Percentiles rank a stretch among this genome's conserved stretches.
These are phyloP conservation scores for Syrphus vitripennis DNA, from an alignment of 2,888 invertebrate species.

Conservation along the genomic window DNA sequence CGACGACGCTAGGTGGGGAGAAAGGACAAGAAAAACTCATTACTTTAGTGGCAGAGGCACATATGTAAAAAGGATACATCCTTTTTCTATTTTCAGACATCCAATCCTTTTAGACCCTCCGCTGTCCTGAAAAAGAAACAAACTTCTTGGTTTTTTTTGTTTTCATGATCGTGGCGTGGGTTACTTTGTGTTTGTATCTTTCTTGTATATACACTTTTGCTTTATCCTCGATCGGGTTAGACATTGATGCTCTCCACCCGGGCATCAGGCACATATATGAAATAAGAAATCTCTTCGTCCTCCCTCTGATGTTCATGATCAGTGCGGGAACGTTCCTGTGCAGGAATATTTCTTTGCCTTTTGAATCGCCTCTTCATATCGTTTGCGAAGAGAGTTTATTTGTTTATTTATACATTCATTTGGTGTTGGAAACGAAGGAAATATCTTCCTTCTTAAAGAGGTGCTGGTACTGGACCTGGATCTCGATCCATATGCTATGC, in stretches of 20 bases:
- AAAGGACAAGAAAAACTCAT: slow-evolving; percentile 39
- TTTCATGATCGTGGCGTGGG: slow-evolving; percentile 51
- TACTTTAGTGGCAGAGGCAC: not conserved
- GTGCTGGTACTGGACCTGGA: not conserved
- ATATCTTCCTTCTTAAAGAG: not conserved
- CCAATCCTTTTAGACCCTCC: slow-evolving; percentile 45
- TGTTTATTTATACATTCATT: slow-evolving; percentile 40
- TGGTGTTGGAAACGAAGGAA: not conserved
- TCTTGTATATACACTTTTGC: slow-evolving; percentile 34
- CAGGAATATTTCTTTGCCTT: slow-evolving; percentile 43
- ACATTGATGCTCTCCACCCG: slow-evolving; percentile 44
- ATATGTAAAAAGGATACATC: slow-evolving; percentile 63
- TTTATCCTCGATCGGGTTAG: slow-evolving; percentile 61
- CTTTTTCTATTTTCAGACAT: slow-evolving; percentile 68
- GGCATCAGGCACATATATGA: not conserved
- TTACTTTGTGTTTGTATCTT: slow-evolving; percentile 37
- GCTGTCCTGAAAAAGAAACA: not conserved
- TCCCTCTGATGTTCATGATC: not conserved
- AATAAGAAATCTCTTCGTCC: slow-evolving; percentile 50
- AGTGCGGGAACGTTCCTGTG: slow-evolving; percentile 16
- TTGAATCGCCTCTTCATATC: slow-evolving; percentile 10
- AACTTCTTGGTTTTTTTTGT: not conserved
- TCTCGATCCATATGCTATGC: no score
- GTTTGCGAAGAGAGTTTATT: slow-evolving; percentile 55
- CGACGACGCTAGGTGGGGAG: slow-evolving; percentile 20